A percentile compares a stretch with the other conserved stretches of the same genome.
Evolutionary conservation across 1,140 invertebrate species (phyloP).

Genomic region (Drosophila pectinifera): DNA sequence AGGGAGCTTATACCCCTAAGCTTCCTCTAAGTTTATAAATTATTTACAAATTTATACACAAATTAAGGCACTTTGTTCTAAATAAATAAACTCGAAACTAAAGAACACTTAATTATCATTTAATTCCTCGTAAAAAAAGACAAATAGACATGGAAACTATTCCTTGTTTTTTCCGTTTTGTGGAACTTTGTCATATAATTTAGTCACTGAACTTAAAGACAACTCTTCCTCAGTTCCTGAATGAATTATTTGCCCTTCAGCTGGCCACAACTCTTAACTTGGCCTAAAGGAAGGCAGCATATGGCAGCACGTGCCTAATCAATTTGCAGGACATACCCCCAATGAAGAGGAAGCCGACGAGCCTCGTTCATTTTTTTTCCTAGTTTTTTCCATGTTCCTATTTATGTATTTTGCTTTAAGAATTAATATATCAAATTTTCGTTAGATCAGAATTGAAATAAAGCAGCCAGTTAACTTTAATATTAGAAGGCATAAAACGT

Average conservation of each 20-base stretch:
- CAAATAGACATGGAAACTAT: background rate
- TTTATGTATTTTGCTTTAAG: background rate
- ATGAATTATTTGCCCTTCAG: conserved; percentile 20
- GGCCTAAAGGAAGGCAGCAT: conserved; percentile 2
- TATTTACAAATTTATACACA: background rate
- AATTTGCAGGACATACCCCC: conserved; percentile 53
- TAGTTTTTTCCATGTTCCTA: background rate
- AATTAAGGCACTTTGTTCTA: background rate
- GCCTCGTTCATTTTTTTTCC: background rate
- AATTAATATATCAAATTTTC: background rate
- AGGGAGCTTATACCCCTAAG: too few species aligned
- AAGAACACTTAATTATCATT: background rate
- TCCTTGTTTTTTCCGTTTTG: too few species aligned
- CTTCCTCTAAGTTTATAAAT: conserved; percentile 1
- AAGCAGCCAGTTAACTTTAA: background rate
- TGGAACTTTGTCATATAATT: background rate
- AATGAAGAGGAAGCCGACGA: background rate
- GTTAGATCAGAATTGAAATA: background rate
- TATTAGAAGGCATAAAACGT: background rate
- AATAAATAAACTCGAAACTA: background rate
- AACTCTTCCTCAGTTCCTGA: background rate
- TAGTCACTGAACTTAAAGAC: background rate
- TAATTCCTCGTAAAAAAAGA: background rate
- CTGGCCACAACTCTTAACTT: conserved; percentile 36
- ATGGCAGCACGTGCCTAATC: conserved; percentile 69